Evolutionary conservation across 2,888 invertebrate species (phyloP).

Genomic region (Metacarcinus magister): DNA sequence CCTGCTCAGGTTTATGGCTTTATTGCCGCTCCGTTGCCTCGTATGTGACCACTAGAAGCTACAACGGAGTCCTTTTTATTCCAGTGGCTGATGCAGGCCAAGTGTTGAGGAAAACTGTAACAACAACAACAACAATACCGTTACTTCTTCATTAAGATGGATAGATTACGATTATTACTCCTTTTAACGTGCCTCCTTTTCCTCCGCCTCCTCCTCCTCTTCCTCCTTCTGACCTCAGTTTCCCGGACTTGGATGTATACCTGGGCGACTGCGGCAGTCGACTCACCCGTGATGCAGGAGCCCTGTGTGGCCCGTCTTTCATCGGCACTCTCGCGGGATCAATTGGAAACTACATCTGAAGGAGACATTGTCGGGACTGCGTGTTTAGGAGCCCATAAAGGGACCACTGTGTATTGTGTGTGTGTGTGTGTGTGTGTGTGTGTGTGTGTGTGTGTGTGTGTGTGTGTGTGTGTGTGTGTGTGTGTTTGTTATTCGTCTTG

Average conservation of each 20-base stretch:
- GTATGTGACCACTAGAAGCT: background rate
- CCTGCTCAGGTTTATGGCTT: background rate
- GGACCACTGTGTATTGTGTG: slow-evolving; percentile 31
- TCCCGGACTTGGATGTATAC: background rate
- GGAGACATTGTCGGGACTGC: background rate
- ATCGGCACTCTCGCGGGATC: slow-evolving; percentile 33
- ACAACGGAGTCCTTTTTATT: background rate
- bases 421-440: background rate
- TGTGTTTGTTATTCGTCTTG: background rate
- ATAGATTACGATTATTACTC: background rate
- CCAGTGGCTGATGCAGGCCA: background rate
- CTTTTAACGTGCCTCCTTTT: background rate
- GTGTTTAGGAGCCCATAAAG: slow-evolving; percentile 37
- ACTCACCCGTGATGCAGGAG: background rate
- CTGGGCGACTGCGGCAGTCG: background rate
- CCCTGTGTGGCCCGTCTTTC: slow-evolving; percentile 21
- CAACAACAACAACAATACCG: background rate
- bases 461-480: background rate
- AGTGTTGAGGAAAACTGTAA: background rate
- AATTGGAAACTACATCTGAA: slow-evolving; percentile 29
- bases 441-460: slow-evolving; percentile 59
- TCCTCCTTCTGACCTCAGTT: background rate
- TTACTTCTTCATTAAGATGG: background rate
- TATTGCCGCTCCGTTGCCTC: background rate
- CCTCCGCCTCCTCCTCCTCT: background rate